Evolutionary conservation across 2,797 vertebrate genomes (phyloP).

Genomic region (Manis pentadactyla): DNA sequence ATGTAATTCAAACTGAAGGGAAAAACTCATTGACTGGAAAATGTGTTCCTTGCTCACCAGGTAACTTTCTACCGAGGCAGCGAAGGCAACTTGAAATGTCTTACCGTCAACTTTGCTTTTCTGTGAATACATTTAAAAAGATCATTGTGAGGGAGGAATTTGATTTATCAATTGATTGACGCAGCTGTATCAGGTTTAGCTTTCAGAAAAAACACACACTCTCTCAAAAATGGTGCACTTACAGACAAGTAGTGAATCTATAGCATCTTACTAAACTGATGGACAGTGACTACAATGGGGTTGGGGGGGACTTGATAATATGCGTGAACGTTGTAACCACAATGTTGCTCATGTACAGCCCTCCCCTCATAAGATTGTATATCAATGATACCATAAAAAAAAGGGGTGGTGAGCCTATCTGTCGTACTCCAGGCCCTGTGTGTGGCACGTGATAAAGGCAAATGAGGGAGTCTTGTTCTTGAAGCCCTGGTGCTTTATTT

Average conservation of each 20-base stretch:
- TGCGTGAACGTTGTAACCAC: too few species aligned
- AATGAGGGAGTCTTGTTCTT: not conserved
- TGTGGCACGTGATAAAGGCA: not conserved
- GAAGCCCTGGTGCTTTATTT: not conserved
- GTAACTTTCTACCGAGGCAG: not conserved
- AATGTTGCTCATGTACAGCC: too few species aligned
- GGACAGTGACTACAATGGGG: too few species aligned
- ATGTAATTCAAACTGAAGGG: not conserved
- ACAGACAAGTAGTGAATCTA: too few species aligned
- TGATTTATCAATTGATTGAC: not conserved
- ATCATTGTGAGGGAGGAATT: not conserved
- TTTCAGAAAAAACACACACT: not conserved
- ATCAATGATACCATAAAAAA: too few species aligned
- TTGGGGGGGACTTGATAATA: too few species aligned
- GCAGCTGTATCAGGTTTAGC: not conserved
- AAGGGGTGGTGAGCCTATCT: fast-evolving
- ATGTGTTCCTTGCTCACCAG: not conserved
- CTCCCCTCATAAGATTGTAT: too few species aligned
- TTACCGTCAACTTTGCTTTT: not conserved
- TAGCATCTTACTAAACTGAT: too few species aligned
- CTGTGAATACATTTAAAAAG: not conserved
- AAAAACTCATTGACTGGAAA: not conserved
- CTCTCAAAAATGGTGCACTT: not conserved
- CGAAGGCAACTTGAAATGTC: not conserved
- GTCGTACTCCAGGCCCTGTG: not conserved